Percentiles rank a stretch among this genome's conserved stretches.
Evolutionary conservation across 1,140 invertebrate species (phyloP).

Genomic region (Anastatus disparis): DNA sequence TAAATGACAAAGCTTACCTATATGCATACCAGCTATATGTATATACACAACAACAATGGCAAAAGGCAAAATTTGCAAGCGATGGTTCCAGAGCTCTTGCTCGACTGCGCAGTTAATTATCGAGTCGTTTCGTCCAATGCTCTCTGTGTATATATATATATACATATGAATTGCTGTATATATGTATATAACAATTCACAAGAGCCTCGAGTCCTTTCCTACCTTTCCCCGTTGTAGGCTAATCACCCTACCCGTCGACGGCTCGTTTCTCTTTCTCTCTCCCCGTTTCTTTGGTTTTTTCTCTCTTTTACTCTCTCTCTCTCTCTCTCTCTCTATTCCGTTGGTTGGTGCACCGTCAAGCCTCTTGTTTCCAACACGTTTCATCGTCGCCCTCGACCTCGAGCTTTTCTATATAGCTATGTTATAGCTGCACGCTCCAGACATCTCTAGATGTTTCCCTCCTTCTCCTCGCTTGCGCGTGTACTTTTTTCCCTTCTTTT

Average conservation of each 20-base stretch:
- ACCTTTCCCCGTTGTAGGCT: slow-evolving; percentile 50
- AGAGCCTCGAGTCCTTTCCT: slow-evolving; percentile 21
- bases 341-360: too few species aligned
- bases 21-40: too few species aligned
- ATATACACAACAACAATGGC: background rate
- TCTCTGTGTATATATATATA: too few species aligned
- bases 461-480: slow-evolving; percentile 3
- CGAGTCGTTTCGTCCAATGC: slow-evolving; percentile 54
- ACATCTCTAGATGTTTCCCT: slow-evolving; percentile 48
- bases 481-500: slow-evolving; percentile 4
- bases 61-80: background rate
- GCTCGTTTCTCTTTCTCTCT: too few species aligned
- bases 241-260: too few species aligned
- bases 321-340: too few species aligned
- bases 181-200: too few species aligned
- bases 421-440: slow-evolving; percentile 3
- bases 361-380: slow-evolving; percentile 59
- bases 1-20: too few species aligned
- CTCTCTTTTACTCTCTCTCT: too few species aligned
- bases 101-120: slow-evolving; percentile 66
- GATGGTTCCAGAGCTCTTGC: slow-evolving; percentile 12
- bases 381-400: slow-evolving; percentile 49
- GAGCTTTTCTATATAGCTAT: too few species aligned
- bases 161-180: too few species aligned
- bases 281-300: too few species aligned